Evolutionary conservation across 2,113 vertebrate genomes (phyloP).

Genomic region (Varanus salvator): DNA sequence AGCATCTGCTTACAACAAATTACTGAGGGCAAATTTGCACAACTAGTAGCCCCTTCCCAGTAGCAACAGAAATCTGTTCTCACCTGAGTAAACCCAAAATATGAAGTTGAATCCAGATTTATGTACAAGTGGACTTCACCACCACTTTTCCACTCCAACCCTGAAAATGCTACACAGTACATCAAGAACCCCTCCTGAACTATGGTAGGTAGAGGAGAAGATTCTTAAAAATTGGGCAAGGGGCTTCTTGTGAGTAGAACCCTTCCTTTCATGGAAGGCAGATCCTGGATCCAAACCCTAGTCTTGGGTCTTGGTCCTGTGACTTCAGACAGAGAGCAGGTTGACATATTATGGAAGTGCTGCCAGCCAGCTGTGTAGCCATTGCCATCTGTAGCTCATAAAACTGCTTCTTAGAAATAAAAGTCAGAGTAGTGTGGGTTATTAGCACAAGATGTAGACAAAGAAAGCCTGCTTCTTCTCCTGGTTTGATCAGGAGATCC

Average conservation of each 20-base stretch:
- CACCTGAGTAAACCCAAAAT: background rate
- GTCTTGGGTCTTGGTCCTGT: background rate
- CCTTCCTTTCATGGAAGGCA: too few species aligned
- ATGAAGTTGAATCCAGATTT: too few species aligned
- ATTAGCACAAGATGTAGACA: background rate
- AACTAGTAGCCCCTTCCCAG: background rate
- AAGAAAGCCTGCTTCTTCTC: background rate
- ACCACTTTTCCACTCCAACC: too few species aligned
- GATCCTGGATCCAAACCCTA: too few species aligned
- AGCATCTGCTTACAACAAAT: background rate
- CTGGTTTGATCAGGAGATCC: too few species aligned
- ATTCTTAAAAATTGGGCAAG: too few species aligned
- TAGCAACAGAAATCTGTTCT: background rate
- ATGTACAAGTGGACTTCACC: too few species aligned
- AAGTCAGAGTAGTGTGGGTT: background rate
- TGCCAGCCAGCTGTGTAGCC: background rate
- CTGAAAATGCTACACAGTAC: too few species aligned
- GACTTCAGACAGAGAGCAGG: background rate
- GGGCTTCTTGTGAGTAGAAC: too few species aligned
- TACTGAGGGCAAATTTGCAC: background rate
- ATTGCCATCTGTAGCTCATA: background rate
- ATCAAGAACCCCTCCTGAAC: too few species aligned
- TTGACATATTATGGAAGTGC: background rate
- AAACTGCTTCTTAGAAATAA: background rate
- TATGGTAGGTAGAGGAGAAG: too few species aligned